phyloP scores from a whole-genome alignment of 2,888 invertebrate species.

The Lymantria dispar region DNA sequence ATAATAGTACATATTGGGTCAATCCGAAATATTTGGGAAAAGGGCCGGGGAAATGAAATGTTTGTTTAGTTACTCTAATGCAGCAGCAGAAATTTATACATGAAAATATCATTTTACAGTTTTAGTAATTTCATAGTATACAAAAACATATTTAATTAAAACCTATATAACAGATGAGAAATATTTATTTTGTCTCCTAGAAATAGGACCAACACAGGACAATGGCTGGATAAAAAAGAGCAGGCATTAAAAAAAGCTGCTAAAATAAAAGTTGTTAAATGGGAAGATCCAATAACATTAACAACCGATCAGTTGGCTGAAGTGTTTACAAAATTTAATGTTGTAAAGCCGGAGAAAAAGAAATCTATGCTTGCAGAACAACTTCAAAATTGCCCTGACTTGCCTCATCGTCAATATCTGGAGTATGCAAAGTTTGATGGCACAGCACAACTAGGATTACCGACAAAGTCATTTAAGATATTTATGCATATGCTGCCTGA shows the following conservation, averaged over 20 bases:
- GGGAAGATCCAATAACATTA: constrained; percentile 82
- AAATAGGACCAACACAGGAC: constrained; percentile 93
- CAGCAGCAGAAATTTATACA: no score
- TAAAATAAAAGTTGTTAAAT: constrained; percentile 89
- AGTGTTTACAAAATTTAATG: constrained; percentile 77
- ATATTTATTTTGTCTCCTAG: constrained; percentile 18
- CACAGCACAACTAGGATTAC: constrained; percentile 89
- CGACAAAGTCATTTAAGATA: constrained; percentile 93
- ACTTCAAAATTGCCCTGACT: constrained; percentile 88
- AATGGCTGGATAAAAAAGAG: constrained; percentile 94
- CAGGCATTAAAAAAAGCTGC: constrained; percentile 91
- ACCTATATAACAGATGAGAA: background rate
- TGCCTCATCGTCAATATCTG: constrained; percentile 93
- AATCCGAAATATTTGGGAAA: no score
- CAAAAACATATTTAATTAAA: no score
- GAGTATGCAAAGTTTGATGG: constrained; percentile 97
- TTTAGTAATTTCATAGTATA: no score
- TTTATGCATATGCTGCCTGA: constrained; percentile 94
- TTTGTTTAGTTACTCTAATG: no score
- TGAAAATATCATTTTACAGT: no score
- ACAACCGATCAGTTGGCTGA: constrained; percentile 83
- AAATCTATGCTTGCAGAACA: constrained; percentile 89
- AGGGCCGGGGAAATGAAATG: no score
- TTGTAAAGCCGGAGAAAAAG: constrained; percentile 52
- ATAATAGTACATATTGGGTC: no score